phyloP scores from a whole-genome alignment of 1,140 invertebrate genomes.

The Eriocheir sinensis region DNA sequence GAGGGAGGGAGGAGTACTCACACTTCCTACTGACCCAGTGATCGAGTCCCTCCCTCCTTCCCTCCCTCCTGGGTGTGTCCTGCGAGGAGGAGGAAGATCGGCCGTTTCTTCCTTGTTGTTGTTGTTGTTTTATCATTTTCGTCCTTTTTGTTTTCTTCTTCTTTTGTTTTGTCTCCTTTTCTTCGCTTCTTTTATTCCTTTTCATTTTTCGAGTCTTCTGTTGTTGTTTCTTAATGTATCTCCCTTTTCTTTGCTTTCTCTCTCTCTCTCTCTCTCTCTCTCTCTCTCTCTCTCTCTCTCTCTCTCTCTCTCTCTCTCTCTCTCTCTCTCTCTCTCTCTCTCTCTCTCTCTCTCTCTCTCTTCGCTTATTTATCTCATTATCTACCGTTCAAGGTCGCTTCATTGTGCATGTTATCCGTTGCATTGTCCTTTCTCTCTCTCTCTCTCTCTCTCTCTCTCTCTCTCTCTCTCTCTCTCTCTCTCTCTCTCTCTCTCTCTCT shows the following conservation, averaged over 20 bases:
- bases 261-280: not conserved
- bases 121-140: not conserved
- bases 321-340: not conserved
- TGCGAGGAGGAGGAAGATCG: too few relatives aligned
- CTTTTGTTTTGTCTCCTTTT: not conserved
- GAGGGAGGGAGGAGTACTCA: constrained; percentile 34
- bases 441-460: constrained; percentile 23
- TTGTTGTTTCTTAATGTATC: not conserved
- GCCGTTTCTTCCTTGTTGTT: not conserved
- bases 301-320: too few relatives aligned
- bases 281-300: not conserved
- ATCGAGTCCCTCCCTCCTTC: constrained; percentile 1
- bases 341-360: not conserved
- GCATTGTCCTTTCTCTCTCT: not conserved
- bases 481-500: constrained; percentile 37
- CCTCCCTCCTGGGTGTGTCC: too few relatives aligned
- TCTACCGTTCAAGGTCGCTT: too few relatives aligned
- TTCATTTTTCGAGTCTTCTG: not conserved
- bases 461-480: constrained; percentile 50
- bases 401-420: not conserved
- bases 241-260: not conserved
- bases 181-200: not conserved
- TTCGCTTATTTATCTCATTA: too few relatives aligned
- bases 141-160: not conserved
- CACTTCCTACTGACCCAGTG: constrained; percentile 28